Evolutionary conservation across 2,888 invertebrate species (phyloP).

Genomic region (Tachina fera): DNA sequence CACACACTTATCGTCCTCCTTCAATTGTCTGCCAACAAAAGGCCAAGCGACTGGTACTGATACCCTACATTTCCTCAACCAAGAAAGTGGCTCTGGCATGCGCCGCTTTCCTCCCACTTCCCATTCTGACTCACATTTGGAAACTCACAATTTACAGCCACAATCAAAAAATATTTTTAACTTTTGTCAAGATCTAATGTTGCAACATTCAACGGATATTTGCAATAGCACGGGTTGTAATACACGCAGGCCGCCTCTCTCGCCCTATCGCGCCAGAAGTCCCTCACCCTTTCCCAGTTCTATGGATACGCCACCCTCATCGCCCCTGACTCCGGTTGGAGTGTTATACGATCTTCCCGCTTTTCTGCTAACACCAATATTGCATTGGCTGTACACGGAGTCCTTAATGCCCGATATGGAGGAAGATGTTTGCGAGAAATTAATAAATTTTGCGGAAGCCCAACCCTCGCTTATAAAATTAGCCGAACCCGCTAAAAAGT

Average conservation of each 20-base stretch:
- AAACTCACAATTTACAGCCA: slow-evolving; percentile 75
- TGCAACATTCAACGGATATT: slow-evolving; percentile 74
- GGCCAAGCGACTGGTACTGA: slow-evolving; percentile 49
- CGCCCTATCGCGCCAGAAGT: slow-evolving; percentile 80
- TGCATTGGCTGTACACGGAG: slow-evolving; percentile 87
- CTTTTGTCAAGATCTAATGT: slow-evolving; percentile 79
- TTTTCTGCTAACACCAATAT: slow-evolving; percentile 85
- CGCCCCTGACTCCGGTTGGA: slow-evolving; percentile 83
- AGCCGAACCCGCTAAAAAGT: slow-evolving; percentile 85
- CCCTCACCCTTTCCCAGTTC: slow-evolving; percentile 80
- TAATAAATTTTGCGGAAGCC: slow-evolving; percentile 84
- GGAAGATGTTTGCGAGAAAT: slow-evolving; percentile 85
- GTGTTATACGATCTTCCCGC: slow-evolving; percentile 85
- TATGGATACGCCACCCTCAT: slow-evolving; percentile 81
- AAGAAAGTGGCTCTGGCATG: slow-evolving; percentile 72
- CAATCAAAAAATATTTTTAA: slow-evolving; percentile 80
- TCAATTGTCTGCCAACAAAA: slow-evolving; percentile 77
- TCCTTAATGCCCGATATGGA: slow-evolving; percentile 85
- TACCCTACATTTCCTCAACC: slow-evolving; percentile 48
- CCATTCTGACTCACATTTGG: slow-evolving; percentile 80
- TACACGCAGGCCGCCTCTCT: slow-evolving; percentile 79
- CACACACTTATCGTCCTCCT: slow-evolving; percentile 78
- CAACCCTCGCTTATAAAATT: slow-evolving; percentile 85
- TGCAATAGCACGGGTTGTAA: slow-evolving; percentile 72
- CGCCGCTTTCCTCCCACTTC: slow-evolving; percentile 77